Conservation (phyloP, 2,113 vertebrate genomes). For the Hassar affinis region DNA sequence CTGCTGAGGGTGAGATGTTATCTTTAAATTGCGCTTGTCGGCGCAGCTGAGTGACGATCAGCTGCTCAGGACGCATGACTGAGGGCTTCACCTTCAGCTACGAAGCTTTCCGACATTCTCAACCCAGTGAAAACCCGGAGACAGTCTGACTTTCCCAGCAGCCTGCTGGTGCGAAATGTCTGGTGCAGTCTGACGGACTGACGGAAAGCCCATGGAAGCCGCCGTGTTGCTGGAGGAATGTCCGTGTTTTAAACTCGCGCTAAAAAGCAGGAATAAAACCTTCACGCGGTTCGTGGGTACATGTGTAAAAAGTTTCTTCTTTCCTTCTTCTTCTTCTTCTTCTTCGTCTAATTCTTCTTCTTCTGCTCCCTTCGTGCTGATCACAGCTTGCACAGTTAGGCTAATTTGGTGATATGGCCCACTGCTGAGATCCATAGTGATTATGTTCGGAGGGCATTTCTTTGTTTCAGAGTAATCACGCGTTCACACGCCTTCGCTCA, state of each 20-base stretch:
- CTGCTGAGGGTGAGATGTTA: conserved; percentile 11
- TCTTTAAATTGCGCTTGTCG: conserved; percentile 29
- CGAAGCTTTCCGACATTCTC: background rate
- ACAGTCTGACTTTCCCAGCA: background rate
- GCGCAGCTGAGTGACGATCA: background rate
- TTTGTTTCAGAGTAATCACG: conserved; percentile 39
- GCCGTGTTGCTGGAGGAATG: background rate
- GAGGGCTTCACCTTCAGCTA: background rate
- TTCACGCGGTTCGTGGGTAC: conserved; percentile 7
- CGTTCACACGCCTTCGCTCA: background rate
- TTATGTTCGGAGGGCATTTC: conserved; percentile 71
- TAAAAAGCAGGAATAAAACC: conserved; percentile 64
- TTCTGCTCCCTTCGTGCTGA: conserved; percentile 55
- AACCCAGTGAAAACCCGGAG: background rate
- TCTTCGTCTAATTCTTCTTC: too few relatives aligned
- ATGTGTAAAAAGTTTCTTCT: conserved; percentile 21
- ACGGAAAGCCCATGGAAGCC: background rate
- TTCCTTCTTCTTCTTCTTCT: background rate
- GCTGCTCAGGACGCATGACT: background rate
- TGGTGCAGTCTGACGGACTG: background rate
- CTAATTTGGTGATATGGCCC: conserved; percentile 66
- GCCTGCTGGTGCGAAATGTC: background rate
- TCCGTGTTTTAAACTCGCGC: too few relatives aligned
- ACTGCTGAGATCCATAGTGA: conserved; percentile 65
- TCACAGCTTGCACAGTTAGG: conserved; percentile 71